Evolutionary conservation across 2,888 invertebrate genomes (phyloP).

Genomic region (Coelinius sp.): DNA sequence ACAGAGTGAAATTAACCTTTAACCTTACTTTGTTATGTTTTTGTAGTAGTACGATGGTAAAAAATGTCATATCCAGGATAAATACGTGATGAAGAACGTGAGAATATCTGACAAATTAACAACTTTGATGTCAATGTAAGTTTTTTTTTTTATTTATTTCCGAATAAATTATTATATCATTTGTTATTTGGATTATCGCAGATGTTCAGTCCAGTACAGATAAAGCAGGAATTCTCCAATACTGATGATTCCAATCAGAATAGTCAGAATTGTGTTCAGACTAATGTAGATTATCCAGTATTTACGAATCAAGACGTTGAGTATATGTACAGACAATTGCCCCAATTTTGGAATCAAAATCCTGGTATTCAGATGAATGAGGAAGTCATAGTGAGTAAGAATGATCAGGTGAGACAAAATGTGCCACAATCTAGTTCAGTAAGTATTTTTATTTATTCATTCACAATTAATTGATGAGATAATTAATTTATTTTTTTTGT

Average conservation of each 20-base stretch:
- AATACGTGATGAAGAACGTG: constrained; percentile 7
- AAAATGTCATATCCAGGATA: neutral
- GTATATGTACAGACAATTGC: constrained; percentile 65
- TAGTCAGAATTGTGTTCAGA: constrained; percentile 54
- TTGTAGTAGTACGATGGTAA: constrained; percentile 16
- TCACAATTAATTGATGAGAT: neutral
- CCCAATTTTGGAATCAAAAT: constrained; percentile 66
- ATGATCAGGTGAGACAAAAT: constrained; percentile 49
- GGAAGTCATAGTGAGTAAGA: constrained; percentile 57
- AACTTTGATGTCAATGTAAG: constrained; percentile 10
- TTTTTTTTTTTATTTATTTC: neutral
- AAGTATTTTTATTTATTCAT: constrained; percentile 9
- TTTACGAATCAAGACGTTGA: constrained; percentile 66
- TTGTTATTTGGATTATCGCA: constrained; percentile 39
- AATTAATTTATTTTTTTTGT: neutral
- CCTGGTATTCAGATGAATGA: constrained; percentile 58
- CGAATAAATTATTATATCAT: neutral
- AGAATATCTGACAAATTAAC: constrained; percentile 7
- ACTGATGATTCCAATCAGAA: constrained; percentile 62
- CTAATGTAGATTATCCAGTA: constrained; percentile 61
- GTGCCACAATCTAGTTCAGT: constrained; percentile 3
- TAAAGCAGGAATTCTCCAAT: constrained; percentile 66
- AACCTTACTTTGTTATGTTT: constrained; percentile 25
- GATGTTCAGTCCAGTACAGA: constrained; percentile 68
- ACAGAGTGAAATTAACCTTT: constrained; percentile 10